phyloP scores from a whole-genome alignment of 2,797 vertebrate species.

The Moxostoma hubbsi region DNA sequence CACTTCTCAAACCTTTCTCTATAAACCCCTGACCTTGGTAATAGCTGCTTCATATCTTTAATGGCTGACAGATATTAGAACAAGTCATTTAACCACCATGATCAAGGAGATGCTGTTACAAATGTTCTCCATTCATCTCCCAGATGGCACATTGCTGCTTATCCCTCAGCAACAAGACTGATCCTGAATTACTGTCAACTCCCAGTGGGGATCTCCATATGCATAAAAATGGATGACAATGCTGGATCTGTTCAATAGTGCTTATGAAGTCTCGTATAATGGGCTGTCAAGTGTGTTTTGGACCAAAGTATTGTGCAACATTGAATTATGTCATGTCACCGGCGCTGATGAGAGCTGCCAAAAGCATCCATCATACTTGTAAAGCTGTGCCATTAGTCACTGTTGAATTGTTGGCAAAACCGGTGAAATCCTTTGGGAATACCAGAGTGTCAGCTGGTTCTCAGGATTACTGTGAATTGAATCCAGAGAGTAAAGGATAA shows the following conservation, averaged over 20 bases:
- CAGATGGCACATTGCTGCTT: conserved; percentile 24
- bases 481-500: conserved; percentile 10
- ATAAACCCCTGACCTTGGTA: conserved; percentile 16
- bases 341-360: conserved; percentile 37
- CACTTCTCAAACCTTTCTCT: conserved; percentile 10
- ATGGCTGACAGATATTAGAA: conserved; percentile 10
- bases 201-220: conserved; percentile 42
- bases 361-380: conserved; percentile 28
- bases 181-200: conserved; percentile 53
- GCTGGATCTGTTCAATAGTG: conserved; percentile 27
- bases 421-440: conserved; percentile 34
- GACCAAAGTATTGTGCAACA: conserved; percentile 29
- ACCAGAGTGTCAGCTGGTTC: conserved; percentile 22
- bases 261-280: conserved; percentile 33
- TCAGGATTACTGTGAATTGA: not conserved
- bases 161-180: conserved; percentile 38
- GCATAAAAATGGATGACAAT: conserved; percentile 46
- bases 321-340: conserved; percentile 40
- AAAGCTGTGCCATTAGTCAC: conserved; percentile 40
- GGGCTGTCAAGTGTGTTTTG: conserved; percentile 39
- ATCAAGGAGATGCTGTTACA: conserved; percentile 40
- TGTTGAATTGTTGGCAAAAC: conserved; percentile 35
- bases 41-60: conserved; percentile 27
- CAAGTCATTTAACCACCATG: conserved; percentile 15
- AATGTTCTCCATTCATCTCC: conserved; percentile 36